Base-by-base conservation (phyloP, 2,113 vertebrate species). In the Chitala chitala region DNA sequence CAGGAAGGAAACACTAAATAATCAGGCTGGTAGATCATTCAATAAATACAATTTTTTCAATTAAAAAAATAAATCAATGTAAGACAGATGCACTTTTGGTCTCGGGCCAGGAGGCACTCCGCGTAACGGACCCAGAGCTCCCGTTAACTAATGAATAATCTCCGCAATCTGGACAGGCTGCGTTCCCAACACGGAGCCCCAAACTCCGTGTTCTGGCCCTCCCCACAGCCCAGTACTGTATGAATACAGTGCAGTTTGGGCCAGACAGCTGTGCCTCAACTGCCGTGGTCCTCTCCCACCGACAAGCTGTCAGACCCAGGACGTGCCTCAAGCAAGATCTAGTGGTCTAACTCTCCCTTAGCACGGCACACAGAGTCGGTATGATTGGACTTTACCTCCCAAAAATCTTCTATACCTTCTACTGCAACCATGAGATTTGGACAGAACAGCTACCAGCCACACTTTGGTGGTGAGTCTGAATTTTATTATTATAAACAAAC, bases 1-100 rank as follows among this genome's bases (percentile, higher is more conserved):
- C 15, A 53, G 68, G 48, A 66, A 66, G 64, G 40, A 66, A 44
- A 44, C 12, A 50, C 29, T 51, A 51, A 50, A 50, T 51, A 50
- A 53, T 42, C 44, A 69, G 5, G 29, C 48, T 36, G 33, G 50
- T 46, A 73, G 26, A 61, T 48, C 9, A 22, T 61, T 72, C 24
- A 24, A 61, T 61, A 33, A 73, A 63, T 48, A 33, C 15, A 22
- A 71, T 20, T 36, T n/a, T 56, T 56, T 38, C 33, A 68, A 44
- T 66, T 66, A 36, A 48, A 44, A 38, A 48, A 12, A 50, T 46
- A 26, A 72, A 26, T 48, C 15, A 17, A 40, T 31, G 5, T 15
- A 5, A 17, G 55, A 72, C 38, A 48, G 55, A 48, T 44, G 53
- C 33, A 54, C 33, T 2, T 26, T 71, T 54, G 69, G 51, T 20